Conservation (phyloP, 2,888 invertebrate species). For the Netelia fuscicornis region DNA sequence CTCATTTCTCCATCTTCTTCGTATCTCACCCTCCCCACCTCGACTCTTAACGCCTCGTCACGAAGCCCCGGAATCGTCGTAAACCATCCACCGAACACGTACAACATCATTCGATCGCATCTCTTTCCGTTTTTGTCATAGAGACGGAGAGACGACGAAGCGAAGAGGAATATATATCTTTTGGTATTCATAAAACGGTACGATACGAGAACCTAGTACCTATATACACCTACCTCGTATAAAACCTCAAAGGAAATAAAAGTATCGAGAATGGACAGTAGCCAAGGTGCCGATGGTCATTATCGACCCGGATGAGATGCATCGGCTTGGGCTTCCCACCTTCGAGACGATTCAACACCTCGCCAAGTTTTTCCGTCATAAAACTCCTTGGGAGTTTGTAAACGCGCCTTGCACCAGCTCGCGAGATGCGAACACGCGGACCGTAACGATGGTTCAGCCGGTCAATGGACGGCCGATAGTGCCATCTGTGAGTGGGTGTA, state of each 20-base stretch:
- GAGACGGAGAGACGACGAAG: background rate
- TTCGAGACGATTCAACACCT: background rate
- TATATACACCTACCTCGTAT: background rate
- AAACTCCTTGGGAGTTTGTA: background rate
- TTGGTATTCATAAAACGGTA: constrained; percentile 6
- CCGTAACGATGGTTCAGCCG: background rate
- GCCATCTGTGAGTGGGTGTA: constrained; percentile 14
- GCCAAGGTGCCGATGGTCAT: constrained; percentile 35
- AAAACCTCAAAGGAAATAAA: constrained; percentile 1
- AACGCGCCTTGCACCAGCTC: background rate
- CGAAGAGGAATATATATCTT: background rate
- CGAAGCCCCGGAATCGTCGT: constrained; percentile 73
- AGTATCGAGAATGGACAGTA: constrained; percentile 1
- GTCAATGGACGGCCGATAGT: background rate
- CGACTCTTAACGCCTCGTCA: constrained; percentile 77
- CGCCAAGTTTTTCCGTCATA: background rate
- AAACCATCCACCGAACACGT: constrained; percentile 70
- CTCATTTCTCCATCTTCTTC: constrained; percentile 10
- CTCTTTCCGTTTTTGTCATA: constrained; percentile 33
- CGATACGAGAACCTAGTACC: background rate
- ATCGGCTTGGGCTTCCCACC: background rate
- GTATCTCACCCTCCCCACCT: constrained; percentile 7
- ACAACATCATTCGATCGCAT: constrained; percentile 27
- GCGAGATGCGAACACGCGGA: background rate
- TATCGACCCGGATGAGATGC: constrained; percentile 7